Evolutionary conservation across 2,113 vertebrate genomes (phyloP).

Genomic region (Sarotherodon lohbergeri): DNA sequence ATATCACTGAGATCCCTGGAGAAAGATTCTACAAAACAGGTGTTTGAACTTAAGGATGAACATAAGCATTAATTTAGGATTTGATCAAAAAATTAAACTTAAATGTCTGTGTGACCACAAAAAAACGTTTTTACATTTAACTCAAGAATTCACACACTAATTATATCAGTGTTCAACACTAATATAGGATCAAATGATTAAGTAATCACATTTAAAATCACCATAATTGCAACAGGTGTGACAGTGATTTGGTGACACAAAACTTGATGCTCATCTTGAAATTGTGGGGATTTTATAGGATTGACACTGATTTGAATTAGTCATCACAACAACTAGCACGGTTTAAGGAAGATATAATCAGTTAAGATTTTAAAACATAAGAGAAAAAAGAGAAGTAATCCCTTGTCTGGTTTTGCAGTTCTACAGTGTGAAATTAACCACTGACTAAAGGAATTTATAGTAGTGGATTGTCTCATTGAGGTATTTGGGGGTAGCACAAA

Average conservation of each 20-base stretch:
- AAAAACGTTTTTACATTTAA: background rate
- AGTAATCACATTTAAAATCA: background rate
- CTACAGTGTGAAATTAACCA: background rate
- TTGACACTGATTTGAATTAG: background rate
- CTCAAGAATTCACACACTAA: background rate
- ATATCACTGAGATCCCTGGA: fast-evolving
- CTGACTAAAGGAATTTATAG: fast-evolving
- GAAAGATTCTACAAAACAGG: background rate
- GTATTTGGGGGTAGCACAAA: background rate
- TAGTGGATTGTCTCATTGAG: background rate
- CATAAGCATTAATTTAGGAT: background rate
- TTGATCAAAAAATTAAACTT: background rate
- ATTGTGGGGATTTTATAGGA: background rate
- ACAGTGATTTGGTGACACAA: background rate
- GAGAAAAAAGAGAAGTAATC: background rate
- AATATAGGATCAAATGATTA: background rate
- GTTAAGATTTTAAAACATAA: background rate
- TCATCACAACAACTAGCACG: background rate
- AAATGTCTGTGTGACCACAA: background rate
- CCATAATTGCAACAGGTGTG: background rate
- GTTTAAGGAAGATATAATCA: background rate
- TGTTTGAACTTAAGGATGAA: background rate
- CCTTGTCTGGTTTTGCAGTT: background rate
- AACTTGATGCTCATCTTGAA: background rate
- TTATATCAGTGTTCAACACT: background rate